Conservation (phyloP, 2,113 vertebrate species). For the Trichechus manatus region DNA sequence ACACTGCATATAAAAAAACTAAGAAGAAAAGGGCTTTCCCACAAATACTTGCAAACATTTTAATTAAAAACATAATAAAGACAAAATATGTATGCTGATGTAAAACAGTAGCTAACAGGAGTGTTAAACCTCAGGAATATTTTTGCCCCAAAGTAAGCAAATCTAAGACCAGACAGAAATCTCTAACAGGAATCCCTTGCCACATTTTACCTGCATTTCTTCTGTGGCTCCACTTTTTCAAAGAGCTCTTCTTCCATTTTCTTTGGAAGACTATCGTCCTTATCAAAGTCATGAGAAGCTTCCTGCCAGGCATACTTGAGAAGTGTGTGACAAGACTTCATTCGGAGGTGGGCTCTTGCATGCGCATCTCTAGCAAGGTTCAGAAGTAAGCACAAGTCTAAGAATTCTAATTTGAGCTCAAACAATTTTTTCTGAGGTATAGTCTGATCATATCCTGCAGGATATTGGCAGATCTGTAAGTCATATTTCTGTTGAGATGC, state of each 20-base stretch:
- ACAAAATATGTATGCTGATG: background rate
- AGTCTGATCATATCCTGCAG: background rate
- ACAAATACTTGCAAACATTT: background rate
- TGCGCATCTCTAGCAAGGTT: slow-evolving; percentile 70
- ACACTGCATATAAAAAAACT: background rate
- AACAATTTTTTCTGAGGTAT: background rate
- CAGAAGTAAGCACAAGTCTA: background rate
- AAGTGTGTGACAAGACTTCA: slow-evolving; percentile 32
- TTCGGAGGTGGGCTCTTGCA: slow-evolving; percentile 72
- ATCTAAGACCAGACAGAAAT: background rate
- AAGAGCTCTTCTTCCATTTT: slow-evolving; percentile 43
- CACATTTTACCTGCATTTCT: slow-evolving; percentile 69
- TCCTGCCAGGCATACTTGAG: slow-evolving; percentile 74
- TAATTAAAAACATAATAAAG: background rate
- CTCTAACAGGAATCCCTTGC: background rate
- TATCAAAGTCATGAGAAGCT: background rate
- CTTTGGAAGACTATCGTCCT: slow-evolving; percentile 12
- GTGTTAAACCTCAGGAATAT: background rate
- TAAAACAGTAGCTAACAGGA: background rate
- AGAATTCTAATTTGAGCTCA: background rate
- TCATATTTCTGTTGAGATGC: background rate
- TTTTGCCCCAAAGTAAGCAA: background rate
- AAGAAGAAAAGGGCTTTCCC: background rate
- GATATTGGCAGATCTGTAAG: background rate
- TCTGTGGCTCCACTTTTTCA: slow-evolving; percentile 61